Evolutionary conservation across 2,113 vertebrate genomes (phyloP).

Genomic region (Axis porcinus): DNA sequence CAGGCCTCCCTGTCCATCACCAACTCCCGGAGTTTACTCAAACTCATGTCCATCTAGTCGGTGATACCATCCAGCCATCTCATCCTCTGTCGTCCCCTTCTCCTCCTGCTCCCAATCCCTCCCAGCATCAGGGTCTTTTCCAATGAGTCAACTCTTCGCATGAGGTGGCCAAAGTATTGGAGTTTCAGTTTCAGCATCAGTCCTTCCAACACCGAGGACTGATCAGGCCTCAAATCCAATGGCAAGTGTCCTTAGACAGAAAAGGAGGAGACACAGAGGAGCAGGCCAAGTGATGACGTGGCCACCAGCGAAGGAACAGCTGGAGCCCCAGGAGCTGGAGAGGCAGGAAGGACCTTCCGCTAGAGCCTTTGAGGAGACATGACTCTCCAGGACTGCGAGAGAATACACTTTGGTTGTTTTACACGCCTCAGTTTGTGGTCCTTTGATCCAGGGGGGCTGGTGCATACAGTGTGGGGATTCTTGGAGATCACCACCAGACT

Average conservation of each 20-base stretch:
- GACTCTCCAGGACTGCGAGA: background rate
- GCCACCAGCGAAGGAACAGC: background rate
- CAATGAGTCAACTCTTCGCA: too few species aligned
- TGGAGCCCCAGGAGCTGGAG: background rate
- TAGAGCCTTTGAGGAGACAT: background rate
- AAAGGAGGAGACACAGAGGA: background rate
- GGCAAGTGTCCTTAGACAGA: background rate
- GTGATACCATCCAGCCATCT: too few species aligned
- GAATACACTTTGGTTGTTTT: background rate
- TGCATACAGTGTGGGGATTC: accelerated
- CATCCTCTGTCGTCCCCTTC: too few species aligned
- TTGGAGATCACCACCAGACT: background rate
- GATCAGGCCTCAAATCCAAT: background rate
- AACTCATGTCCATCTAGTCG: too few species aligned
- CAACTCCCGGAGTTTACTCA: too few species aligned
- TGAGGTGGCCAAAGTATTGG: too few species aligned
- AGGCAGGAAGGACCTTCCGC: background rate
- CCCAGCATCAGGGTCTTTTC: too few species aligned
- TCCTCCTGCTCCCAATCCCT: too few species aligned
- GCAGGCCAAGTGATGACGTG: accelerated
- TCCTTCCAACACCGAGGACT: too few species aligned
- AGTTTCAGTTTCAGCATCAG: too few species aligned
- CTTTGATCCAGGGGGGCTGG: accelerated
- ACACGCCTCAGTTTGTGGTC: background rate
- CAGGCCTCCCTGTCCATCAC: too few species aligned